Evolutionary conservation across 2,888 invertebrate genomes (phyloP), one percentile per base, ranked within the genome.

Genomic region (Neria commutata): DNA sequence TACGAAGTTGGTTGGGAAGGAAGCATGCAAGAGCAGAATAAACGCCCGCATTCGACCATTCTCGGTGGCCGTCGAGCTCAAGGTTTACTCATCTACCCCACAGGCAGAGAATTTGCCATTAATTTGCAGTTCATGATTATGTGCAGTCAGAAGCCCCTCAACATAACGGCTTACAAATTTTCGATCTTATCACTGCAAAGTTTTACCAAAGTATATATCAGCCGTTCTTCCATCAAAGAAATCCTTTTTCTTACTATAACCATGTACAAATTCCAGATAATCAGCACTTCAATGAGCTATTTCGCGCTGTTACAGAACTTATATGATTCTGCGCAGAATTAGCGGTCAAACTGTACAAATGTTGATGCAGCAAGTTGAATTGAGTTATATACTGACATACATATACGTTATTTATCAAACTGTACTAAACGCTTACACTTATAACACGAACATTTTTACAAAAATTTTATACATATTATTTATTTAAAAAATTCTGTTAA

Each of bases 251-350:
- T n/a, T n/a, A n/a, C n/a, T n/a, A n/a, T n/a, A n/a, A n/a, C n/a
- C n/a, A n/a, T n/a, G 17, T 2, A 24, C 50, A 17, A 8, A 48
- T 34, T 60, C 64, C 51, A 80, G 80, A 79, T 81, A 50, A 54
- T 81, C 2, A 80, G 81, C 47, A 71, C 81, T n/a, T 81, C 81
- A 5, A 71, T 80, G 72, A 80, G 80, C 26, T 81, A 81, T 62
- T 81, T 81, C 52, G 79, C 81, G 5, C 68, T 81, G n/a, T 61
- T 81, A 26, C 74, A 78, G 59, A 79, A 77, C 6, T 66, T 80
- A 37, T 75, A 70, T 45, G 51, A 63, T 26, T n/a, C n/a, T n/a
- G n/a, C n/a, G 50, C 58, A 54, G 11, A 29, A 29, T 29, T 29
- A 29, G 29, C 11, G 29, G 29, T n/a, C n/a, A n/a, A n/a, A n/a